Base-by-base conservation (phyloP, 64 coral and sea anemone species). In the Stichodactyla mertensii region DNA sequence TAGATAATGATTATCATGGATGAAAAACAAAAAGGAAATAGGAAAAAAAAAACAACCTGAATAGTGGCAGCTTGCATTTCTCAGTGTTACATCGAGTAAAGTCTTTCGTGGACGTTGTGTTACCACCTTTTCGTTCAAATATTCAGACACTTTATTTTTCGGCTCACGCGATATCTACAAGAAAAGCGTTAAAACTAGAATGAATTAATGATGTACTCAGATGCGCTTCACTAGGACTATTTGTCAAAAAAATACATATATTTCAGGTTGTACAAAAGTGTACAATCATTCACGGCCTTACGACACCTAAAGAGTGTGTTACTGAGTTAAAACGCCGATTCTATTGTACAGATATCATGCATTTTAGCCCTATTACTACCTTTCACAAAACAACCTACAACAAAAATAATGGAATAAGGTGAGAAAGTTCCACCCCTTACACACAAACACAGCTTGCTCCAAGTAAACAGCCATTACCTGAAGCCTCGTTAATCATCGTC, bases 381-480 rank as follows among this genome's bases (percentile, higher is more conserved):
- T 74, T 74, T 27, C 8, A 74, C 69, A 74, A 74, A 74, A 74
- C 69, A 74, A 11, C 27, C 69, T 31, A 74, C 69, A 74, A 9
- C 12, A 6, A 71, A 10, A 74, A 82, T 51, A 82, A 82, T 82
- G 61, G 27, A 61, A 85, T 85, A n/a, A 85, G 55, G 27, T 28
- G 36, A 57, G 83, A 62, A 51, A 55, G 83, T 85, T 58, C 83
- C 83, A 61, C 83, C 83, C 83, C 55, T 62, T 85, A 85, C 83
- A 85, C 60, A 85, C 83, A 92, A 92, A 92, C 85, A 87, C 78
- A 92, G 77, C 77, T 92, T 92, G 79, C 70, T 80, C 84, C 86
- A n/a, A 71, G 86, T 87, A 87, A 92, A 92, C 90, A 92, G 83
- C 90, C 90, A 92, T 92, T 92, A 92, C 84, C 85, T 87, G 77